Conservation (phyloP, 2,797 vertebrate genomes). For the Agapornis canus region DNA sequence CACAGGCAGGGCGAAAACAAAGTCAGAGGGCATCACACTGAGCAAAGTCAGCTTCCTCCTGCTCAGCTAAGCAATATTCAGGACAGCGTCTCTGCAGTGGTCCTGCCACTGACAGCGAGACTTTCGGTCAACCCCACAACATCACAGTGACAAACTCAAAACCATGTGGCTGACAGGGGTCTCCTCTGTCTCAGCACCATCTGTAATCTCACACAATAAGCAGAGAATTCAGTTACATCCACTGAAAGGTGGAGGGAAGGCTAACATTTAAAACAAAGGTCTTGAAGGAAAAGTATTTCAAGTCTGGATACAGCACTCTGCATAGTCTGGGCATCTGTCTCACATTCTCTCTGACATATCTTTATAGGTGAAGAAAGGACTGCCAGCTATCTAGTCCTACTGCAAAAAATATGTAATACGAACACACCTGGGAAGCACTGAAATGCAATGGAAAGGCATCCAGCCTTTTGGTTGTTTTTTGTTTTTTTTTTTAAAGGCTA, state of each 20-base stretch:
- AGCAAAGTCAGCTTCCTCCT: not conserved
- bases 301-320: not conserved
- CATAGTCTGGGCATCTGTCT: not conserved
- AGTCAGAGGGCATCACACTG: not conserved
- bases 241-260: not conserved
- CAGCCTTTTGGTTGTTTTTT: not conserved
- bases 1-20: not conserved
- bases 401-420: not conserved
- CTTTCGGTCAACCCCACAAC: not conserved
- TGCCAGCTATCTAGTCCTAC: not conserved
- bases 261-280: not conserved
- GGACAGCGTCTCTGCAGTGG: not conserved
- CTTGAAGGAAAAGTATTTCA: not conserved
- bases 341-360: not conserved
- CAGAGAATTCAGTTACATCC: not conserved
- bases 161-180: not conserved
- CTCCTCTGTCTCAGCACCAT: not conserved
- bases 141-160: not conserved
- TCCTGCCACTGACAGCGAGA: not conserved
- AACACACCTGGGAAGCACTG: not conserved
- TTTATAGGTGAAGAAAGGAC: not conserved
- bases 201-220: fast-evolving
- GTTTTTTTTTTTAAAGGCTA: not conserved
- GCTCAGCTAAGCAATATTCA: not conserved
- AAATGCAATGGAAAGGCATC: not conserved